Conservation (phyloP, 2,888 invertebrate species). For the Hypsopygia costalis region DNA sequence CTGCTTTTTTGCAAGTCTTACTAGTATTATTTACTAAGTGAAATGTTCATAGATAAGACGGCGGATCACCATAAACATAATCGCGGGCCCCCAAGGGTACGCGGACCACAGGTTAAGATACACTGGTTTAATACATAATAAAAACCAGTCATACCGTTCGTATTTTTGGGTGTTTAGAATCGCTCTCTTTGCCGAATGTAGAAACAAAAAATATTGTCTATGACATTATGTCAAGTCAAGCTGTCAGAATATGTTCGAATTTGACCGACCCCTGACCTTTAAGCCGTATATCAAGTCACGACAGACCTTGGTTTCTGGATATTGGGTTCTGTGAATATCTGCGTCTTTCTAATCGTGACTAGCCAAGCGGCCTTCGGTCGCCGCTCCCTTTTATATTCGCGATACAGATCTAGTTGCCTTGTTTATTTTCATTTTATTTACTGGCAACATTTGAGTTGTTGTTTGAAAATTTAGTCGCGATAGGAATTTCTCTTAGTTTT, state of each 20-base stretch:
- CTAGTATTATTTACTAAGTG: no score
- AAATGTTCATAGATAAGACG: no score
- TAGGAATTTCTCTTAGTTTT: no score
- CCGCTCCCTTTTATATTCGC: constrained; percentile 63
- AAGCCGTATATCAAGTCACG: constrained; percentile 50
- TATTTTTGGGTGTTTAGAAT: no score
- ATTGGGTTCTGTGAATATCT: constrained; percentile 25
- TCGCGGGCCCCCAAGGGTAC: no score
- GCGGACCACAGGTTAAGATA: no score
- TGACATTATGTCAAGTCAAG: constrained; percentile 48
- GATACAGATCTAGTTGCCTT: constrained; percentile 52
- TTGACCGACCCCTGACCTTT: constrained; percentile 62
- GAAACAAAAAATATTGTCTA: not conserved
- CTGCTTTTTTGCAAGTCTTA: no score
- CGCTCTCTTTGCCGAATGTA: no score
- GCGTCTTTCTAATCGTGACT: constrained; percentile 72
- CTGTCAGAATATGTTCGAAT: constrained; percentile 52
- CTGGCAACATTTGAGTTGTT: not conserved
- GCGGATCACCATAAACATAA: no score
- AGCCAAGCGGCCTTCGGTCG: constrained; percentile 56
- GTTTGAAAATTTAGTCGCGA: no score
- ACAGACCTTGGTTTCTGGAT: constrained; percentile 60
- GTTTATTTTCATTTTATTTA: constrained; percentile 32
- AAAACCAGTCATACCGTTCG: no score
- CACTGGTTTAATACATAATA: no score